Base-by-base conservation (phyloP, 2,888 invertebrate species). In the Cacoxenus indagator region DNA sequence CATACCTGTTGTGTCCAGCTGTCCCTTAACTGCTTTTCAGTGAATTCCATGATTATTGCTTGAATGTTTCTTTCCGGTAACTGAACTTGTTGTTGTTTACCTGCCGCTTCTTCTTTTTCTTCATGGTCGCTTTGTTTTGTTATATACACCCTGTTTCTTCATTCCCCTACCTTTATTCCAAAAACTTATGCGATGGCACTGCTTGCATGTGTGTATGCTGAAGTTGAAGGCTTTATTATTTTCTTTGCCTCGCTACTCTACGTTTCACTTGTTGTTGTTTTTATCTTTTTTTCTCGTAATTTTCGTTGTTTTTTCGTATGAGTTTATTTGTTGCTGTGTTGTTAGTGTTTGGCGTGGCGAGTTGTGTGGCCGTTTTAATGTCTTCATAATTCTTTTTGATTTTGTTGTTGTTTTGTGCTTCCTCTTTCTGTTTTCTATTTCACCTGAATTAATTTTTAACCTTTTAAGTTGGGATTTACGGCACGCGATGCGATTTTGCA, bases 1-100 rank as follows among this genome's bases (percentile, higher is more conserved):
- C 48, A 9, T 17, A 9, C n/a, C 22, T 51, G 48, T 19, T 51
- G 45, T 54, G 74, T 75, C 69, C 64, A 54, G 69, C 64, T 69
- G 59, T 71, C 81, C 76, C 83, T 81, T 82, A 83, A 83, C 84
- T 83, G 81, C 84, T 83, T 79, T 82, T 84, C 78, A 76, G 76
- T 82, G 82, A 84, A 82, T 84, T 81, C 84, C 84, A 79, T 84
- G 84, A 82, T 84, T 82, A 84, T 82, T 84, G 84, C 81, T 81
- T 79, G 83, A 82, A 82, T 84, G 78, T 84, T 83, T 84, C 82
- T 84, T 82, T 82, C 82, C 84, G 84, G 84, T 81, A 81, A 73
- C 45, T 48, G 43, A 22, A 55, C 27, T 17, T 37, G 37, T 37
- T 37, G 37, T 37, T 37, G 37, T 11, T 8, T 37, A 2, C 37